Evolutionary conservation across 1,140 invertebrate genomes (phyloP).

Genomic region (Drosophila erecta): DNA sequence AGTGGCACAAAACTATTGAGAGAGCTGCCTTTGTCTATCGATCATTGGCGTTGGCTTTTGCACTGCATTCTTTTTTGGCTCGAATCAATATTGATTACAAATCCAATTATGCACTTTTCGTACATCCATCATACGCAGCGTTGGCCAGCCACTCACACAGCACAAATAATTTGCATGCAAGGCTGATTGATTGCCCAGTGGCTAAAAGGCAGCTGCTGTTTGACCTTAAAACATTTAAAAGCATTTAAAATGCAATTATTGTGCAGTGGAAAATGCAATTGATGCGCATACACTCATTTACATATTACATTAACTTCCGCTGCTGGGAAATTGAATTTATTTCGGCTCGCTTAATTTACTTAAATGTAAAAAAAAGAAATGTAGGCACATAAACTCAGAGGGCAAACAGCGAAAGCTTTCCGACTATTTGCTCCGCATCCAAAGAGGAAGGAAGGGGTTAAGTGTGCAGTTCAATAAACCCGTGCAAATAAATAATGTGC

Average conservation of each 20-base stretch:
- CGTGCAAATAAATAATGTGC: constrained; percentile 68
- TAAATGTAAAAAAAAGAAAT: background rate
- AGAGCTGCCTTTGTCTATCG: constrained; percentile 13
- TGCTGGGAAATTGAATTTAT: constrained; percentile 45
- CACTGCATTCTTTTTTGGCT: background rate
- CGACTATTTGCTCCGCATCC: constrained; percentile 17
- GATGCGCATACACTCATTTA: constrained; percentile 52
- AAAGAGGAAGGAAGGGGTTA: background rate
- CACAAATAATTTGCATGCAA: constrained; percentile 22
- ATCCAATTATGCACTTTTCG: constrained; percentile 68
- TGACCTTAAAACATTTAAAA: constrained; percentile 67
- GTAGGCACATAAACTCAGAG: background rate
- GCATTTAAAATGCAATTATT: constrained; percentile 64
- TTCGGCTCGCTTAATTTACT: constrained; percentile 26
- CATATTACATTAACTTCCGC: constrained; percentile 57
- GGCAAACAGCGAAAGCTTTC: constrained; percentile 16
- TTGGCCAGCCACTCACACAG: constrained; percentile 6
- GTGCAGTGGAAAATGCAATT: constrained; percentile 31
- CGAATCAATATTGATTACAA: constrained; percentile 65
- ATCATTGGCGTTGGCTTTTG: constrained; percentile 12
- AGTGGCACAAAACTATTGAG: constrained; percentile 62
- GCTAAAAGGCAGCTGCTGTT: constrained; percentile 15
- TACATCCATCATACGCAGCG: constrained; percentile 57
- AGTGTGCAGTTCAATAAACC: constrained; percentile 72
- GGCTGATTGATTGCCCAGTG: constrained; percentile 61